These are phyloP conservation scores for Zeuzera pyrina DNA, from an alignment of 2,888 invertebrate species.

Conservation along the genomic window DNA sequence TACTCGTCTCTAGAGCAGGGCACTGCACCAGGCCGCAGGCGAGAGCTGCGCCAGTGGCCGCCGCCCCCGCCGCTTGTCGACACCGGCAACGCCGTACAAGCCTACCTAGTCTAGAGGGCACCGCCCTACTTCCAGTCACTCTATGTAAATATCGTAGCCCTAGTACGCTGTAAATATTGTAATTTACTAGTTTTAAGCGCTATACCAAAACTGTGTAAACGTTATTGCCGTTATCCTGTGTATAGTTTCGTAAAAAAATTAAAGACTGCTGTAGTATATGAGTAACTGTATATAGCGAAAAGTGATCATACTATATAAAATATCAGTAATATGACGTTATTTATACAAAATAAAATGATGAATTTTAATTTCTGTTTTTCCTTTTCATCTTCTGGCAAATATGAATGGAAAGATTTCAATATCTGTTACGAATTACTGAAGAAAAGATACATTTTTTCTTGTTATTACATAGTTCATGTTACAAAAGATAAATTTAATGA, in stretches of 20 bases:
- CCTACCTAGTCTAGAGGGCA: conserved; percentile 78
- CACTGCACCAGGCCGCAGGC: conserved; percentile 62
- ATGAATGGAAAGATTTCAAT: no score
- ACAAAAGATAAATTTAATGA: no score
- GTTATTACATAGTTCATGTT: no score
- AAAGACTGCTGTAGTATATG: conserved; percentile 76
- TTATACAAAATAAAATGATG: conserved; percentile 65
- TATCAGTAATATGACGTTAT: conserved; percentile 69
- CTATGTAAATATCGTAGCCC: conserved; percentile 46
- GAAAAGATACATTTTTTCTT: no score
- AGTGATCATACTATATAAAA: conserved; percentile 70
- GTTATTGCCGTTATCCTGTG: conserved; percentile 70
- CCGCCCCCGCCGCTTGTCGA: conserved; percentile 64
- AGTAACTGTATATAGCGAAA: conserved; percentile 69
- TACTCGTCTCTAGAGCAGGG: conserved; percentile 88
- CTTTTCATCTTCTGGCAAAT: conserved; percentile 19
- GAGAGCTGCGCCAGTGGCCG: conserved; percentile 62
- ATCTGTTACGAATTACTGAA: no score
- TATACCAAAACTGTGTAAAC: conserved; percentile 70
- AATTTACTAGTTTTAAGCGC: conserved; percentile 63
- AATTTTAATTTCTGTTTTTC: conserved; percentile 54
- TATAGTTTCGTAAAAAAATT: conserved; percentile 67
- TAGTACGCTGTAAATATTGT: conserved; percentile 65
- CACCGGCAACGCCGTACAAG: conserved; percentile 72
- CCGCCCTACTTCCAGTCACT: conserved; percentile 60